Evolutionary conservation across 2,888 invertebrate genomes (phyloP).

Genomic region (Geophilus truncorum): DNA sequence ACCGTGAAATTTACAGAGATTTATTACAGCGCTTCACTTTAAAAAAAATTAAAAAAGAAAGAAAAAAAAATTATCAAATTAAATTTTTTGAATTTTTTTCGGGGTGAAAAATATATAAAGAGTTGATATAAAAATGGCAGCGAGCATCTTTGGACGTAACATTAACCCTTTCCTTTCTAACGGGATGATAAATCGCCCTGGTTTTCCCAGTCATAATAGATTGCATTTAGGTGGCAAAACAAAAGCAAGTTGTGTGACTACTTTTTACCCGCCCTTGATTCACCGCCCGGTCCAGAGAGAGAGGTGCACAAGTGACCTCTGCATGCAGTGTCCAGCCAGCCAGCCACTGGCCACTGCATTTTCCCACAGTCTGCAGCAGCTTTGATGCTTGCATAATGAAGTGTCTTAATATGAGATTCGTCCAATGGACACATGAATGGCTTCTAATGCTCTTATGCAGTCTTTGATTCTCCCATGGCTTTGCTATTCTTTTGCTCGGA

Average conservation of each 20-base stretch:
- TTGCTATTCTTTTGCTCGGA: neutral
- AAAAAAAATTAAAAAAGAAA: too few species aligned
- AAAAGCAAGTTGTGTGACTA: slow-evolving; percentile 25
- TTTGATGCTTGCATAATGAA: slow-evolving; percentile 28
- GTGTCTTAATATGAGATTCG: neutral
- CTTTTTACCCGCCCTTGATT: neutral
- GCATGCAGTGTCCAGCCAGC: neutral
- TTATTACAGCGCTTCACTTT: too few species aligned
- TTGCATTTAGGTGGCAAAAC: slow-evolving; percentile 22
- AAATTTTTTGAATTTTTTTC: too few species aligned
- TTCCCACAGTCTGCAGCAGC: slow-evolving; percentile 27
- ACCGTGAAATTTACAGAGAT: too few species aligned
- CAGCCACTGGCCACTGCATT: neutral
- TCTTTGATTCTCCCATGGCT: neutral
- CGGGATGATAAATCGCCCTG: slow-evolving; percentile 7
- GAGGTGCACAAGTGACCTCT: neutral
- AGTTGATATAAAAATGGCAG: too few species aligned
- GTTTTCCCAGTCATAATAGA: neutral
- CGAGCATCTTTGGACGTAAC: neutral
- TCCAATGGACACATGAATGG: neutral
- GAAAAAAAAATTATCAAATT: too few species aligned
- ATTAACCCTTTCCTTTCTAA: neutral
- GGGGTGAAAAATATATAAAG: too few species aligned
- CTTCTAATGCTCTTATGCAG: neutral
- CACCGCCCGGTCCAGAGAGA: neutral